Evolutionary conservation across 2,888 invertebrate species (phyloP).

Genomic region (Acleris emargana): DNA sequence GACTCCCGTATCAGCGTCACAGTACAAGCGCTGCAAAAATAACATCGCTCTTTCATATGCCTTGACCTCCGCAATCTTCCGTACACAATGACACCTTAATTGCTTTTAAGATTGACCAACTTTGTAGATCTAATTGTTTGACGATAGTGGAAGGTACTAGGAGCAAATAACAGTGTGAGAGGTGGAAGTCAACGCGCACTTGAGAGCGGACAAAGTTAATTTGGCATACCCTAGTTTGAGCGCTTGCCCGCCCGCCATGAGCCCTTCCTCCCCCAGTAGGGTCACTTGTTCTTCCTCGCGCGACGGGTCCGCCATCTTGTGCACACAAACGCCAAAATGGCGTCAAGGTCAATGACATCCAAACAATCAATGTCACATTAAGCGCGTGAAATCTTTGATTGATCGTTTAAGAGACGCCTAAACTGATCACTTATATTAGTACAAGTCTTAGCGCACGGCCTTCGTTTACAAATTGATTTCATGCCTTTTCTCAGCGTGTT

Average conservation of each 20-base stretch:
- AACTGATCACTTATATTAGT: conserved; percentile 14
- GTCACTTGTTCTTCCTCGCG: conserved; percentile 98
- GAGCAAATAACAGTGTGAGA: conserved; percentile 12
- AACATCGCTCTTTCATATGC: conserved; percentile 80
- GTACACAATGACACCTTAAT: conserved; percentile 11
- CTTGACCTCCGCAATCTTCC: conserved; percentile 62
- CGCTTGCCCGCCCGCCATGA: conserved; percentile 97
- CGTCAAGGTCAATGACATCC: conserved; percentile 85
- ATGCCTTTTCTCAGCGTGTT: conserved; percentile 33
- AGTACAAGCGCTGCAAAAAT: conserved; percentile 91
- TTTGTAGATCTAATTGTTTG: neutral
- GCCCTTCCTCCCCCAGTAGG: conserved; percentile 97
- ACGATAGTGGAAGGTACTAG: neutral
- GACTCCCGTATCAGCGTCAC: conserved; percentile 87
- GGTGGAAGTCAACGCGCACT: conserved; percentile 70
- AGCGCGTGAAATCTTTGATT: conserved; percentile 47
- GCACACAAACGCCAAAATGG: conserved; percentile 81
- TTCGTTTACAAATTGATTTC: conserved; percentile 31
- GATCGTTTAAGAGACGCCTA: conserved; percentile 39
- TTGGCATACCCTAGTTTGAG: conserved; percentile 97
- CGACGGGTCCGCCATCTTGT: conserved; percentile 98
- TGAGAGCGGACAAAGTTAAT: conserved; percentile 64
- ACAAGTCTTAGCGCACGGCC: conserved; percentile 21
- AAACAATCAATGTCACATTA: conserved; percentile 86
- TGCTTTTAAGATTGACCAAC: conserved; percentile 2